Evolutionary conservation across 2,113 vertebrate genomes (phyloP).

Genomic region (Ardeotis arabs): DNA sequence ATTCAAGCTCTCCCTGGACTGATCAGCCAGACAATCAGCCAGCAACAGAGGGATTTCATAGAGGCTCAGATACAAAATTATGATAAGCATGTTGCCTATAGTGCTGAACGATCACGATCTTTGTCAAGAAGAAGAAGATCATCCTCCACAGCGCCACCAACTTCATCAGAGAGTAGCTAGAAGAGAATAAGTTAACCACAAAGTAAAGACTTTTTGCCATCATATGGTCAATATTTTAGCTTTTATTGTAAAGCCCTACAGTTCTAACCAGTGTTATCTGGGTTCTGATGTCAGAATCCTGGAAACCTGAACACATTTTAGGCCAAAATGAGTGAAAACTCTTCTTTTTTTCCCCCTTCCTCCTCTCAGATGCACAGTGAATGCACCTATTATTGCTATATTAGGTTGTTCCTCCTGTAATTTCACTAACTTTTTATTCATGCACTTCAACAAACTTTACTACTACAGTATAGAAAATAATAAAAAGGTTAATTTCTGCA

Average conservation of each 20-base stretch:
- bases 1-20: too few relatives aligned
- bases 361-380: slow-evolving; percentile 89
- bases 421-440: slow-evolving; percentile 97
- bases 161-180: too few relatives aligned
- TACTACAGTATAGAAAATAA: slow-evolving; percentile 86
- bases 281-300: slow-evolving; percentile 98
- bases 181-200: too few relatives aligned
- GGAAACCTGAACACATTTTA: slow-evolving; percentile 91
- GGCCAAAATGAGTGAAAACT: slow-evolving; percentile 95
- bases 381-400: slow-evolving; percentile 89
- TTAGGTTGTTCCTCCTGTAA: slow-evolving; percentile 89
- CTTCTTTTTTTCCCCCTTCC: slow-evolving; percentile 75
- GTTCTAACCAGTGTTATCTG: slow-evolving; percentile 97
- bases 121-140: too few relatives aligned
- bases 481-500: slow-evolving; percentile 82
- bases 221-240: slow-evolving; percentile 99
- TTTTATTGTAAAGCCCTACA: slow-evolving; percentile 99
- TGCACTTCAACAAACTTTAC: slow-evolving; percentile 92
- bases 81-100: too few relatives aligned
- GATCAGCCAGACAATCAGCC: too few relatives aligned
- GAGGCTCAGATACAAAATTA: too few relatives aligned
- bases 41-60: too few relatives aligned
- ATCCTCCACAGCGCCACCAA: too few relatives aligned
- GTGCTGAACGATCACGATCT: too few relatives aligned
- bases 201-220: slow-evolving; percentile 96